A percentile compares a stretch with the other conserved stretches of the same genome.
These are phyloP conservation scores for Varanus komodoensis DNA, from an alignment of 2,113 vertebrate genomes.

Conservation along the genomic window DNA sequence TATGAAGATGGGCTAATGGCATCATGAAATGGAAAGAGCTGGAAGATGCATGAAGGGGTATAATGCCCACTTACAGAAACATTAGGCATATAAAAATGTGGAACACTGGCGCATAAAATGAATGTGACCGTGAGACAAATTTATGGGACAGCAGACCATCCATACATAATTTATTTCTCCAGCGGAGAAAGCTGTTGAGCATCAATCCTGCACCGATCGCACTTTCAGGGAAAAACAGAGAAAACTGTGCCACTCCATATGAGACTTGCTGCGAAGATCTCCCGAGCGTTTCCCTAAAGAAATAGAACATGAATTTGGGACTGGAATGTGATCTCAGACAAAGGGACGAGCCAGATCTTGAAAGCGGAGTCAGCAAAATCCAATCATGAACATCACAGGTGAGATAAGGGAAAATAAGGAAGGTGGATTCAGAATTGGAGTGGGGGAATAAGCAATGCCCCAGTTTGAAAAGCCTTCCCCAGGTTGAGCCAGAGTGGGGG, in stretches of 20 bases:
- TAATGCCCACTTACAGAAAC: neutral
- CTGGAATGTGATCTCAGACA: neutral
- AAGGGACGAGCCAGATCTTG: neutral
- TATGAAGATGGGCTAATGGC: neutral
- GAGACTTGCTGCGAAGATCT: neutral
- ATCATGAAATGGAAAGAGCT: neutral
- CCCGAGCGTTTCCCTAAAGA: neutral
- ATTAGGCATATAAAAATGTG: neutral
- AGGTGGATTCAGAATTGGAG: neutral
- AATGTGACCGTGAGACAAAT: neutral
- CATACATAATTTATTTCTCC: conserved; percentile 3
- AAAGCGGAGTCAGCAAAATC: neutral
- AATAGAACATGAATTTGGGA: neutral
- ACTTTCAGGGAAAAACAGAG: neutral
- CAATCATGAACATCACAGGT: too few relatives aligned
- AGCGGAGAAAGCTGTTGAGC: neutral
- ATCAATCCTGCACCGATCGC: neutral
- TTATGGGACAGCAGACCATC: neutral
- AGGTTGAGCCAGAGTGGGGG: too few relatives aligned
- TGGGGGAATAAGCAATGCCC: neutral
- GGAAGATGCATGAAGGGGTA: neutral
- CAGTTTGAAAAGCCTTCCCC: too few relatives aligned
- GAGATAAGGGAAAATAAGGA: neutral
- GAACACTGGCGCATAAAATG: neutral
- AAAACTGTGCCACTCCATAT: neutral